Evolutionary conservation across 2,888 invertebrate species (phyloP).

Genomic region (Lycia hirtaria): DNA sequence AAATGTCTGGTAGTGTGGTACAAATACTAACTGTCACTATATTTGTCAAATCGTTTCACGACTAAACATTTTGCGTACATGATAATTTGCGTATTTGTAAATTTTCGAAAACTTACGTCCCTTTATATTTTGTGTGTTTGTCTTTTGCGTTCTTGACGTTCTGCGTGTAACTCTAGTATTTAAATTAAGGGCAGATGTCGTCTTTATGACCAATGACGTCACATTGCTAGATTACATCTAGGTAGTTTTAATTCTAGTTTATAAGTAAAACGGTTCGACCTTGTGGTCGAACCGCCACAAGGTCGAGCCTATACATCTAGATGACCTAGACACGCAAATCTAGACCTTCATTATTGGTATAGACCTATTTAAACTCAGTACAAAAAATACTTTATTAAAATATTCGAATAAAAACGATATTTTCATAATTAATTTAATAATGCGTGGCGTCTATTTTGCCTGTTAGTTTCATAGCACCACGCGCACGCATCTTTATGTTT

Average conservation of each 20-base stretch:
- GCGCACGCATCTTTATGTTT: no score
- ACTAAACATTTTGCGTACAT: no score
- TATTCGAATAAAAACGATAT: not conserved
- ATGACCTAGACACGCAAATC: conserved; percentile 28
- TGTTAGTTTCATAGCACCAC: no score
- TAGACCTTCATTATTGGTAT: conserved; percentile 6
- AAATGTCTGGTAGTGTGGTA: no score
- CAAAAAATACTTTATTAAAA: not conserved
- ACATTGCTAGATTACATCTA: conserved; percentile 15
- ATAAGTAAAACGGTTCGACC: conserved; percentile 21
- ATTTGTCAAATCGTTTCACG: no score
- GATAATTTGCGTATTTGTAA: no score
- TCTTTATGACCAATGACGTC: conserved; percentile 16
- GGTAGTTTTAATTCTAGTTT: conserved; percentile 22
- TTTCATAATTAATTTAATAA: not conserved
- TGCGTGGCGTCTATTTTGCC: no score
- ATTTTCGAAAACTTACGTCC: no score
- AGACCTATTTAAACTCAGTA: not conserved
- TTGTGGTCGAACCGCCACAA: conserved; percentile 7
- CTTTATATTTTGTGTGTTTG: no score
- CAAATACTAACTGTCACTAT: no score
- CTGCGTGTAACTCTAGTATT: no score
- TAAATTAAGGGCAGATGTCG: not conserved
- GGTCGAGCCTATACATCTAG: conserved; percentile 6
- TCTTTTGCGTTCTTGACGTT: no score